Evolutionary conservation across 1,140 invertebrate species (phyloP).

Genomic region (Platorchestia sp.): DNA sequence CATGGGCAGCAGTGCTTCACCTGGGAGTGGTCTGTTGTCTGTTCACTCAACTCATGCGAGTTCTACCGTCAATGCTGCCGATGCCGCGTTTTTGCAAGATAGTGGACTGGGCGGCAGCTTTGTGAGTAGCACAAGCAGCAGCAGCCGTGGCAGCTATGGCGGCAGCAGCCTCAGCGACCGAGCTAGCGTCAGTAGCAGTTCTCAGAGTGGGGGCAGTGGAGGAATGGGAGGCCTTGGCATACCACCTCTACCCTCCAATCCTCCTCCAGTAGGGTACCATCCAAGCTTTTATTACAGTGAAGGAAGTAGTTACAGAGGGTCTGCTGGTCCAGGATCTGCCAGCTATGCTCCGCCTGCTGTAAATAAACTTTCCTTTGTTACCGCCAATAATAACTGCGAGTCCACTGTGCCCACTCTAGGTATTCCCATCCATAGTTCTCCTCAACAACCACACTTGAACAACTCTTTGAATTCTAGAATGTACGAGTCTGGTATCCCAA

Average conservation of each 20-base stretch:
- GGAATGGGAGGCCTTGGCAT: neutral
- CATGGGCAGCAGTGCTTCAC: slow-evolving; percentile 2
- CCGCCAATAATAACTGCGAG: neutral
- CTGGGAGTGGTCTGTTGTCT: slow-evolving; percentile 20
- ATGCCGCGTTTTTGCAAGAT: slow-evolving; percentile 19
- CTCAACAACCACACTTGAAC: slow-evolving; percentile 10
- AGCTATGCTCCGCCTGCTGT: neutral
- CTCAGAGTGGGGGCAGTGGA: slow-evolving; percentile 20
- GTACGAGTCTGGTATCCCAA: neutral
- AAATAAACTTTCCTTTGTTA: neutral
- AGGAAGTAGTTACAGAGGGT: neutral
- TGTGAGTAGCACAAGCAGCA: slow-evolving; percentile 49
- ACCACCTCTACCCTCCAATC: neutral
- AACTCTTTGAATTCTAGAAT: neutral
- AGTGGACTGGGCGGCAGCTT: slow-evolving; percentile 1
- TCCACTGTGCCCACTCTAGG: neutral
- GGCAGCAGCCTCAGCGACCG: slow-evolving; percentile 41
- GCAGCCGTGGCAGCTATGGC: slow-evolving; percentile 40
- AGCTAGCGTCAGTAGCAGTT: slow-evolving; percentile 30
- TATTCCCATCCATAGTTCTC: slow-evolving; percentile 15
- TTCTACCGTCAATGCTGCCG: neutral
- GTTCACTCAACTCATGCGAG: neutral
- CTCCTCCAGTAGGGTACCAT: neutral
- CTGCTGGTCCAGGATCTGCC: neutral
- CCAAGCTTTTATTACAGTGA: slow-evolving; percentile 30